Base-by-base conservation (phyloP, 2,888 invertebrate species). In the Tetragonisca angustula region DNA sequence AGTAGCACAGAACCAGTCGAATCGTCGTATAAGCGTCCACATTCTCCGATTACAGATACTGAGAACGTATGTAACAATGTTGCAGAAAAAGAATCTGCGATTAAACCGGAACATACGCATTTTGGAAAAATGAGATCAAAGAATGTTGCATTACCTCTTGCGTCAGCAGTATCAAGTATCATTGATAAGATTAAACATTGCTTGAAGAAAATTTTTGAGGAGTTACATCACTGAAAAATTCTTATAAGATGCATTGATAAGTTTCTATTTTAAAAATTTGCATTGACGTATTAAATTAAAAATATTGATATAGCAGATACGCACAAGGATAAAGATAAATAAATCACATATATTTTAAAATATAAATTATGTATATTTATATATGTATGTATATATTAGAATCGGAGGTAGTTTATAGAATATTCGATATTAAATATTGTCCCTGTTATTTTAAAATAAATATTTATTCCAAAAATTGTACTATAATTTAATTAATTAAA, bases 331-430 rank as follows among this genome's bases (percentile, higher is more conserved):
- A 72, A 56, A 73, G 50, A 69, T 64, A 77, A 64, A 52, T 62
- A 32, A 50, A 49, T 69, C 50, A 59, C 65, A 70, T 69, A 24
- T 65, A 67, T 72, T 75, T 24, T 24, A 76, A 61, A 70, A 75
- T 81, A 76, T 67, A 72, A 72, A 68, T 76, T 56, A 54, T 74
- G n/a, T 64, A 70, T 80, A 65, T 76, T 64, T 80, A 71, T 27
- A 70, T 75, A 65, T 56, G 21, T 68, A 17, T 61, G 24, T 49
- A 62, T 54, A 61, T 73, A 49, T 24, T 76, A 76, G 5, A 50
- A 54, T 9, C 76, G 59, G 72, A 81, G 72, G 72, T 76, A 81
- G 81, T 65, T 68, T 59, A 72, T 52, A 54, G 11, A 54, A 70
- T 49, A 52, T 72, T 43, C 36, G 54, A 70, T 49, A 52, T 50